Base-by-base conservation (phyloP, 2,113 vertebrate genomes). In the Periophthalmodon schlosseri region DNA sequence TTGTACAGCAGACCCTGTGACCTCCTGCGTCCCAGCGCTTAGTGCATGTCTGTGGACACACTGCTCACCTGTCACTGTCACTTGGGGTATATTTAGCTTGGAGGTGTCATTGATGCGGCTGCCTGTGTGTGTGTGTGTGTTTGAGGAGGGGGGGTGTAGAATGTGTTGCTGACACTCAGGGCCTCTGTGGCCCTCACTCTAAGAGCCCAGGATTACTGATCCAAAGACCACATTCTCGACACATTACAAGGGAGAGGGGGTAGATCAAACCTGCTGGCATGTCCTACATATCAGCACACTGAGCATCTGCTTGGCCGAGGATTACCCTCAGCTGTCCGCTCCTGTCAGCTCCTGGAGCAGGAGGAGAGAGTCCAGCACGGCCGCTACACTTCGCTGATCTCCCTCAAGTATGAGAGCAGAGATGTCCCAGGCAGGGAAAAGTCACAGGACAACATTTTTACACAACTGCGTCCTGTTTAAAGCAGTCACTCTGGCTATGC, bases 131-230 rank as follows among this genome's bases (percentile, higher is more conserved):
- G 70, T 39, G 81, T 69, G 72, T 58, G 69, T 46, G 73, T 77
- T 21, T 79, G 46, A 70, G 72, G 46, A 49, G 58, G 7, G 21
- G 34, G 49, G 10, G 34, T 56, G 70, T 74, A 54, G 69, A 84
- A 85, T 88, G 81, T 89, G 86, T 85, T 84, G 85, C 87, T 90
- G 89, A 87, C 87, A 87, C 76, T 88, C 73, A 60, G 84, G 80
- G 78, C 80, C 85, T 87, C 79, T 49, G 4, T 54, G 70, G 81
- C 78, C 80, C 78, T 64, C 8, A 72, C 77, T 50, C 68, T 73
- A 66, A 79, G 81, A 84, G 74, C 81, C 80, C 76, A 36, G 84
- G 88, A 89, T 89, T 87, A 87, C 81, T 73, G 72, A 20, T 66
- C 74, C 82, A 75, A 79, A 88, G 77, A 67, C 71, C 24, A 12